phyloP scores from a whole-genome alignment of 2,888 invertebrate genomes.

The Cyclophora punctaria region DNA sequence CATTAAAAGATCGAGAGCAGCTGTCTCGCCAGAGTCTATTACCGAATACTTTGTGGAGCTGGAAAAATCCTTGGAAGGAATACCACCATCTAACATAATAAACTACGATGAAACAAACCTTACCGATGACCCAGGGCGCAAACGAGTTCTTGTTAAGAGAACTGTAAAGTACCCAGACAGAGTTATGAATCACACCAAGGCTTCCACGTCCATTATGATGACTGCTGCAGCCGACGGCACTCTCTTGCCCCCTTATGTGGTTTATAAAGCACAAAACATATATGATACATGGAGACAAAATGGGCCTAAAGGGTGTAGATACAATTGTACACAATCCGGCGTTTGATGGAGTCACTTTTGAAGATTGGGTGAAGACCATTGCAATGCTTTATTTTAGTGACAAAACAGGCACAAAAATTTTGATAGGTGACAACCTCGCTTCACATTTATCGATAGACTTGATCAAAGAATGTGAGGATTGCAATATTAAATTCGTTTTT shows the following conservation, averaged over 20 bases:
- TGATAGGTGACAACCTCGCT: slow-evolving; percentile 42
- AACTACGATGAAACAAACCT: slow-evolving; percentile 23
- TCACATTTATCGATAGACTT: slow-evolving; percentile 29
- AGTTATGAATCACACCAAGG: slow-evolving; percentile 35
- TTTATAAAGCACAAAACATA: slow-evolving; percentile 44
- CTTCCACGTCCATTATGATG: slow-evolving; percentile 39
- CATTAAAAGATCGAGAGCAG: slow-evolving; percentile 17
- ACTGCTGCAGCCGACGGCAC: slow-evolving; percentile 36
- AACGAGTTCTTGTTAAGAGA: slow-evolving; percentile 24
- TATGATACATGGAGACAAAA: slow-evolving; percentile 41
- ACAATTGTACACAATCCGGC: slow-evolving; percentile 37
- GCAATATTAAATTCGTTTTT: slow-evolving; percentile 30
- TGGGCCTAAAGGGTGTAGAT: slow-evolving; percentile 36
- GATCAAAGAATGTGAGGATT: slow-evolving; percentile 28
- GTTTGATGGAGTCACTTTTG: slow-evolving; percentile 33
- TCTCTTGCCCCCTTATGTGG: slow-evolving; percentile 41
- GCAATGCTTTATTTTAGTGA: slow-evolving; percentile 19
- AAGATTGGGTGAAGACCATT: slow-evolving; percentile 30
- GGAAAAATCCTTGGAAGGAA: slow-evolving; percentile 10
- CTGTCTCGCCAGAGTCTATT: slow-evolving; percentile 13
- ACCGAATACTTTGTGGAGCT: slow-evolving; percentile 15
- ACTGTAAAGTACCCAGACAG: slow-evolving; percentile 38
- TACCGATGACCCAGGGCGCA: slow-evolving; percentile 13
- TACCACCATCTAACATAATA: slow-evolving; percentile 13
- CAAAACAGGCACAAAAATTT: slow-evolving; percentile 24